These are phyloP conservation scores for Apteryx owenii DNA, from an alignment of 2,113 vertebrate genomes.

Conservation along the genomic window DNA sequence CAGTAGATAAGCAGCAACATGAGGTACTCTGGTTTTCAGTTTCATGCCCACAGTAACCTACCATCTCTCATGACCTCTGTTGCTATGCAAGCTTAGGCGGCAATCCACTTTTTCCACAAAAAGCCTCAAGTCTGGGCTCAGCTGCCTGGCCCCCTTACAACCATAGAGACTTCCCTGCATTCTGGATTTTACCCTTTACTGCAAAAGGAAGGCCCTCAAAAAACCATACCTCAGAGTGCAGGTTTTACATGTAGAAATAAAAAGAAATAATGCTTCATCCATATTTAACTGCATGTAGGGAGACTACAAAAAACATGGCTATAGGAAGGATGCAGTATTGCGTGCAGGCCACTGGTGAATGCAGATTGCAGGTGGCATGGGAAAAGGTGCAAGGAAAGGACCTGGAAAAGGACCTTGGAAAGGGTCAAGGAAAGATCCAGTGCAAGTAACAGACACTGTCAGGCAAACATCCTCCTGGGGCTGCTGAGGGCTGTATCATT, in stretches of 20 bases:
- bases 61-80: not conserved
- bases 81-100: not conserved
- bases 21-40: not conserved
- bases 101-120: not conserved
- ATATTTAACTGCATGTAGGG: not conserved
- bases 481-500: not conserved
- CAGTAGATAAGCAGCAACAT: not conserved
- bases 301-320: not conserved
- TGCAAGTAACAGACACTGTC: not conserved
- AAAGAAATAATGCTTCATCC: not conserved
- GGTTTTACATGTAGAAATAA: not conserved
- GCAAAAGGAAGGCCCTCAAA: not conserved
- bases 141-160: not conserved
- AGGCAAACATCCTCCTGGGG: not conserved
- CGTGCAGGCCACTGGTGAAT: not conserved
- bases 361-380: accelerated
- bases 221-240: not conserved
- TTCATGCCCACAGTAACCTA: not conserved
- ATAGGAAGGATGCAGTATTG: not conserved
- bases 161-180: not conserved
- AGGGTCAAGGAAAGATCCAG: not conserved
- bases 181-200: not conserved
- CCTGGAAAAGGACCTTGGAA: not conserved
- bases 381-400: not conserved
- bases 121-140: not conserved